phyloP scores from a whole-genome alignment of 1,140 invertebrate species.

The Ylistrum balloti region DNA sequence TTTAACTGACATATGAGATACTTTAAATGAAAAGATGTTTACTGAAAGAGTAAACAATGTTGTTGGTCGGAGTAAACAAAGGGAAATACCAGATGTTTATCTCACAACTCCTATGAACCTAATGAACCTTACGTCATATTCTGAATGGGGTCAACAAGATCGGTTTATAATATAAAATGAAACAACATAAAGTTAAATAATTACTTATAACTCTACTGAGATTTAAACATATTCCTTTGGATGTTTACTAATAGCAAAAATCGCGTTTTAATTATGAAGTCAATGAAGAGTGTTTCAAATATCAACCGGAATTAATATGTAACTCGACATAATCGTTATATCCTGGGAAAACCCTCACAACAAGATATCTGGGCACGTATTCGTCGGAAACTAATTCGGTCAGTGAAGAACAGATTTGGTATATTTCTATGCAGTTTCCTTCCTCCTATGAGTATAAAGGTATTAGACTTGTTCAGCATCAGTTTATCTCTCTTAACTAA shows the following conservation, averaged over 20 bases:
- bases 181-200: neutral
- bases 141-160: neutral
- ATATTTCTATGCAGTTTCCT: neutral
- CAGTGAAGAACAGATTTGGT: neutral
- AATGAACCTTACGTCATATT: slow-evolving; percentile 12
- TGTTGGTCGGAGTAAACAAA: neutral
- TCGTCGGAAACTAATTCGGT: neutral
- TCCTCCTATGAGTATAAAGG: neutral
- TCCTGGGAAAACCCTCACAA: neutral
- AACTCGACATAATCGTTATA: neutral
- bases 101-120: neutral
- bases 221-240: neutral
- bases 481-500: neutral
- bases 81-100: neutral
- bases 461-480: neutral
- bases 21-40: neutral
- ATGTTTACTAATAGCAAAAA: neutral
- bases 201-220: neutral
- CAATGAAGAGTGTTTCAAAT: neutral
- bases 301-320: neutral
- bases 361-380: neutral
- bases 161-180: neutral
- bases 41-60: neutral
- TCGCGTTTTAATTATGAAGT: neutral
- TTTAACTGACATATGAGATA: neutral